A percentile compares a stretch with the other conserved stretches of the same genome.
Evolutionary conservation across 2,113 vertebrate genomes (phyloP).

Genomic region (Callaeas wilsoni): DNA sequence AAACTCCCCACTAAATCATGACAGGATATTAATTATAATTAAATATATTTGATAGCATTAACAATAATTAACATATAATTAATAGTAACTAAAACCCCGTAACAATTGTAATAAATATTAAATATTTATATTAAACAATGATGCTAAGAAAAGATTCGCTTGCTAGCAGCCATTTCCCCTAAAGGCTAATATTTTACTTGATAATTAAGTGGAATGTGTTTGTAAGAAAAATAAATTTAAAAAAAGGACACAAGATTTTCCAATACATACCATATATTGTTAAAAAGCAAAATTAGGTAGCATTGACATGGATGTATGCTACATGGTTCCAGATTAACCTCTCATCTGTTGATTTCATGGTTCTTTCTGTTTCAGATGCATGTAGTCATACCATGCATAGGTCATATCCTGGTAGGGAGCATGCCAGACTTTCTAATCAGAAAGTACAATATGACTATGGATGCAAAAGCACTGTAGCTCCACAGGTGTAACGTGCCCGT

Average conservation of each 20-base stretch:
- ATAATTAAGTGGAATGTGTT: background rate
- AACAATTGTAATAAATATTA: background rate
- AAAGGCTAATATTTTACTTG: background rate
- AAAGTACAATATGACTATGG: background rate
- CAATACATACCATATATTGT: background rate
- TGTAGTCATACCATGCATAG: background rate
- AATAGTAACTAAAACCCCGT: background rate
- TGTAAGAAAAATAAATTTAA: background rate
- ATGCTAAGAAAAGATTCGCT: background rate
- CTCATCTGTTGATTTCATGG: background rate
- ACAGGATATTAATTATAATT: background rate
- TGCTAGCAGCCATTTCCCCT: background rate
- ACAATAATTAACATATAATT: background rate
- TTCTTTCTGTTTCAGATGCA: background rate
- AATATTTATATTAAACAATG: background rate
- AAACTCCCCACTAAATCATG: background rate
- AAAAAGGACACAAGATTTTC: background rate
- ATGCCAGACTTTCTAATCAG: background rate
- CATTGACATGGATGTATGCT: background rate
- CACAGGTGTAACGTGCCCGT: background rate
- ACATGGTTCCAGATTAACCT: background rate
- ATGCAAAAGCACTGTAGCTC: background rate
- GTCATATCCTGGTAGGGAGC: background rate
- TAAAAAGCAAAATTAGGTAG: background rate
- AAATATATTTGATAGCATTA: background rate